phyloP scores from a whole-genome alignment of 2,113 vertebrate genomes.

The Mandrillus leucophaeus region DNA sequence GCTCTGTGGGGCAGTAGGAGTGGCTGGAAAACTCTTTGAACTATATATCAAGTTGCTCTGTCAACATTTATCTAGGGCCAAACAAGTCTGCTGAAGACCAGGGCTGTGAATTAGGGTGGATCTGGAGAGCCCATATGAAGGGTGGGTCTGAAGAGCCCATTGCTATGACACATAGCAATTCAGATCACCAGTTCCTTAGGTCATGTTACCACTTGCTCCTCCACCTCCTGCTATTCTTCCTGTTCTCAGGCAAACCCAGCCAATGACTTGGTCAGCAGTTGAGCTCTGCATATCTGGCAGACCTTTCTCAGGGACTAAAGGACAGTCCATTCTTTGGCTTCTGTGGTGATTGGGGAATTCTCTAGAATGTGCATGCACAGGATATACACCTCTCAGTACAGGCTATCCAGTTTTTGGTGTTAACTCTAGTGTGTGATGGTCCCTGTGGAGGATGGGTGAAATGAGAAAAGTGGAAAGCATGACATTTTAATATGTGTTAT shows the following conservation, averaged over 20 bases:
- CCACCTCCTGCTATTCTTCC: not conserved
- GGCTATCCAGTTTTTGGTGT: not conserved
- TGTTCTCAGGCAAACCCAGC: not conserved
- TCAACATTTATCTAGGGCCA: not conserved
- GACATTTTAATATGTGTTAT: not conserved
- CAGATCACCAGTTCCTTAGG: not conserved
- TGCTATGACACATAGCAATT: not conserved
- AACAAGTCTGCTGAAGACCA: not conserved
- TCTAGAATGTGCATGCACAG: not conserved
- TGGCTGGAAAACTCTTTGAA: not conserved
- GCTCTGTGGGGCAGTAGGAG: not conserved
- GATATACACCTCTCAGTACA: not conserved
- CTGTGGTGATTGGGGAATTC: not conserved
- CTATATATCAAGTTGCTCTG: not conserved
- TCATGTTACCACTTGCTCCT: not conserved
- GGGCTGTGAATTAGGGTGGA: not conserved
- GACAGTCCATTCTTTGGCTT: not conserved
- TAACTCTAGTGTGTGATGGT: not conserved
- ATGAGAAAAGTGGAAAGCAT: not conserved
- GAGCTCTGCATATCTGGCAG: not conserved
- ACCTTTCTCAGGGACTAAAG: not conserved
- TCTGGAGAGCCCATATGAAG: not conserved
- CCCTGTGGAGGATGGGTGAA: not conserved
- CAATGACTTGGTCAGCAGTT: not conserved
- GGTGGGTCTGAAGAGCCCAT: not conserved